A percentile compares a stretch with the other conserved stretches of the same genome.
phyloP scores from a whole-genome alignment of 2,888 invertebrate genomes.

The Drosophila pseudotalamancana region DNA sequence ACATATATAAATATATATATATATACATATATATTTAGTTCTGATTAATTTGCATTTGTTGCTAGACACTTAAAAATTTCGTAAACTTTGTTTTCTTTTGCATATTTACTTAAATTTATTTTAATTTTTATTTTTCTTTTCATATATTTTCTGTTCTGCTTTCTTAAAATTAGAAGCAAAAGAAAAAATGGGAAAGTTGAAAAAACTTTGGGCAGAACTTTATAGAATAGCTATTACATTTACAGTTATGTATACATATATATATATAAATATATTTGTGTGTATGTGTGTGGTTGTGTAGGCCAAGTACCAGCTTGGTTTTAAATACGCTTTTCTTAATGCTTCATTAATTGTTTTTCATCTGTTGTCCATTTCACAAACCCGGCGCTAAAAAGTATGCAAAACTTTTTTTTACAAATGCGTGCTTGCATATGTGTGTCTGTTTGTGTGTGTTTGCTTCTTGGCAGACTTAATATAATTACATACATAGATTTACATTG shows the following conservation, averaged over 20 bases:
- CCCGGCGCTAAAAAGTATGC: constrained; percentile 42
- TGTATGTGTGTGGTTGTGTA: constrained; percentile 25
- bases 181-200: neutral
- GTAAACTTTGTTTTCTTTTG: constrained; percentile 9
- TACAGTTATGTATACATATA: neutral
- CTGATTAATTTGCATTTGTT: constrained; percentile 16
- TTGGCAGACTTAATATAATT: constrained; percentile 53
- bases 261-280: constrained; percentile 1
- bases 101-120: neutral
- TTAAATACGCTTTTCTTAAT: constrained; percentile 4
- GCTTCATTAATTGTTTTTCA: constrained; percentile 12
- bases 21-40: neutral
- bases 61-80: constrained; percentile 26
- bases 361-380: constrained; percentile 3
- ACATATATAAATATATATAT: constrained; percentile 9
- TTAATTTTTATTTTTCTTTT: neutral
- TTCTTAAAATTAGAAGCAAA: neutral
- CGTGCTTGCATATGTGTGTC: constrained; percentile 2
- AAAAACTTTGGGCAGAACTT: neutral
- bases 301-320: constrained; percentile 65
- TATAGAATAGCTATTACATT: constrained; percentile 10
- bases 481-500: constrained; percentile 73
- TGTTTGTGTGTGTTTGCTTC: constrained; percentile 12
- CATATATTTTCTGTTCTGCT: neutral
- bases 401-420: constrained; percentile 9